These are phyloP conservation scores for Pseudopipra pipra DNA, from an alignment of 2,113 vertebrate genomes.

Conservation along the genomic window DNA sequence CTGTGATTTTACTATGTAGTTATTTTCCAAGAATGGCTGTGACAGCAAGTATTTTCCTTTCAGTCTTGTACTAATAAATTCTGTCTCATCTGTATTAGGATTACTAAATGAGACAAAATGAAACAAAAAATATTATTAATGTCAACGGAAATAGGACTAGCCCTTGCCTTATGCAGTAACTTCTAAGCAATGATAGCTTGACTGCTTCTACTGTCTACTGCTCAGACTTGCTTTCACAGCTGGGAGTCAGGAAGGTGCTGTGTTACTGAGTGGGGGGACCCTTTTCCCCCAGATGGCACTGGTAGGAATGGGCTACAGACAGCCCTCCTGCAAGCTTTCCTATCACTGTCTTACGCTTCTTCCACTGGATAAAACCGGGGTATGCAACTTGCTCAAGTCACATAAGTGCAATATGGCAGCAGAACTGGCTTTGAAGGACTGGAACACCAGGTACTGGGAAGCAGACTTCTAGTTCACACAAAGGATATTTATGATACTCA, in stretches of 20 bases:
- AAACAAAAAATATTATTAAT: not conserved
- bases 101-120: conserved; percentile 12
- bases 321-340: not conserved
- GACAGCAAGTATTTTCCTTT: not conserved
- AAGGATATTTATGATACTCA: not conserved
- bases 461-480: not conserved
- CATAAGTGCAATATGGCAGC: not conserved
- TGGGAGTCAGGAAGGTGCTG: not conserved
- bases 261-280: too few relatives aligned
- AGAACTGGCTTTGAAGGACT: not conserved
- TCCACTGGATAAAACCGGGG: not conserved
- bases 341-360: not conserved
- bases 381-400: not conserved
- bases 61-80: not conserved
- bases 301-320: not conserved
- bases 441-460: not conserved
- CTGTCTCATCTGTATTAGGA: not conserved
- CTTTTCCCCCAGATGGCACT: not conserved
- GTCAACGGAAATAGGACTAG: not conserved
- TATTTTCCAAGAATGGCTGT: not conserved
- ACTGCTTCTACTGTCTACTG: not conserved
- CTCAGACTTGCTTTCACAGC: not conserved
- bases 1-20: not conserved
- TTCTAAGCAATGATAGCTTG: not conserved
- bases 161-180: not conserved